These are phyloP conservation scores for Periophthalmus magnuspinnatus DNA, from an alignment of 2,797 vertebrate genomes.

Conservation along the genomic window DNA sequence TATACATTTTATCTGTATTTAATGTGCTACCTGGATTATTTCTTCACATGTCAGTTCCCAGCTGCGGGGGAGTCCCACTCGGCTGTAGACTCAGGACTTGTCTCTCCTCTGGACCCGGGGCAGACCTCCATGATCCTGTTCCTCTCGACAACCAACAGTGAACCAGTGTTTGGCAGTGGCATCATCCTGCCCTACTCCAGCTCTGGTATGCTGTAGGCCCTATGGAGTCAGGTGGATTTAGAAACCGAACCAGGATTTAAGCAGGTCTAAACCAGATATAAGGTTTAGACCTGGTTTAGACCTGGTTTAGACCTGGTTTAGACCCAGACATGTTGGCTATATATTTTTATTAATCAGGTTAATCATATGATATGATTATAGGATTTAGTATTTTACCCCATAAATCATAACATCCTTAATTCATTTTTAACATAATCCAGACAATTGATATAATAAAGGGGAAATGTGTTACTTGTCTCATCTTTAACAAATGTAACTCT, in stretches of 20 bases:
- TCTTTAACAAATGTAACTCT: no score
- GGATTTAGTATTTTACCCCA: background rate
- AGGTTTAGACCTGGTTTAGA: no score
- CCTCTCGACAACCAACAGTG: slow-evolving; percentile 66
- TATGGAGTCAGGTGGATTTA: no score
- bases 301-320: no score
- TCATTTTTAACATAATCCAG: background rate
- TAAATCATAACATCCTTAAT: background rate
- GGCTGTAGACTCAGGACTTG: slow-evolving; percentile 81
- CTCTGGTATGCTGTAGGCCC: slow-evolving; percentile 68
- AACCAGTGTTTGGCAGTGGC: slow-evolving; percentile 76
- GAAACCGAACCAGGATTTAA: no score
- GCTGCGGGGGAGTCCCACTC: slow-evolving; percentile 69
- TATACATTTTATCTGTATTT: no score
- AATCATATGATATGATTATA: no score
- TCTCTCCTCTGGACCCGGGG: slow-evolving; percentile 76
- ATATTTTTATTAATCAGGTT: background rate
- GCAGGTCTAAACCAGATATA: no score
- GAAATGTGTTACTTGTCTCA: no score
- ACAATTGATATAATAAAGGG: no score
- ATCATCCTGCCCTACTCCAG: slow-evolving; percentile 83
- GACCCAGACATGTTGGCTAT: background rate
- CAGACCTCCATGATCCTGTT: slow-evolving; percentile 82
- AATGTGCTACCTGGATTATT: no score
- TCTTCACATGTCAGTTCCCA: slow-evolving; percentile 64